Evolutionary conservation across 2,113 vertebrate genomes (phyloP), one percentile per base, ranked within the genome.

Genomic region (Balaeniceps rex): DNA sequence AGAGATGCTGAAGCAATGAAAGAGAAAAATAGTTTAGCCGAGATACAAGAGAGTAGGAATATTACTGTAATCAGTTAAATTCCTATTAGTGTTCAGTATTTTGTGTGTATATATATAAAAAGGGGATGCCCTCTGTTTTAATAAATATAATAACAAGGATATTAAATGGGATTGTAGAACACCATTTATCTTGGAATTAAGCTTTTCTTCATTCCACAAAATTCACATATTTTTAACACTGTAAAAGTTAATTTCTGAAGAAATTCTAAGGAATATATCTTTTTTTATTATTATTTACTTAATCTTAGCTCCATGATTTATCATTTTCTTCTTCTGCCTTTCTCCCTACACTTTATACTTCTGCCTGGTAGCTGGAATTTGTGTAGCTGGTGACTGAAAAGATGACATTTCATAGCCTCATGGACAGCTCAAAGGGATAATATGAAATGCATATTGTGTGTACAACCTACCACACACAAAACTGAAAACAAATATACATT

Each of bases 1-100:
- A 70, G 63, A 80, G 58, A 89, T 8, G 5, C 54, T 83, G 65
- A 93, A 87, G 89, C 46, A 94, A 68, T 70, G 93, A 95, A 90
- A 87, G 66, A 92, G 88, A 87, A 89, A 85, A 95, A 95, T 70
- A 83, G 75, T 83, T 87, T 85, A 58, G 54, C 61, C 57, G 36
- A 87, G 78, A 47, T 83, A 83, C 47, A 83, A 65, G 83, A 94
- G 28, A 89, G 61, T 40, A 89, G 40, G 74, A 80, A 87, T 95
- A 91, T 95, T 96, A 91, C 66, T 54, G 54, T 74, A 85, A 95
- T 93, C 89, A 85, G 61, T 91, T 93, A 91, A 58, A 94, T 85
- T 94, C 33, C 9, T 91, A 77, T 83, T 94, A 91, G 34, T 33
- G 58, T 91, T 95, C 21, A 46, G 74, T 38, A 63, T 87, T 89